These are phyloP conservation scores for Trichopoda pennipes DNA, from an alignment of 2,888 invertebrate species.

Conservation along the genomic window DNA sequence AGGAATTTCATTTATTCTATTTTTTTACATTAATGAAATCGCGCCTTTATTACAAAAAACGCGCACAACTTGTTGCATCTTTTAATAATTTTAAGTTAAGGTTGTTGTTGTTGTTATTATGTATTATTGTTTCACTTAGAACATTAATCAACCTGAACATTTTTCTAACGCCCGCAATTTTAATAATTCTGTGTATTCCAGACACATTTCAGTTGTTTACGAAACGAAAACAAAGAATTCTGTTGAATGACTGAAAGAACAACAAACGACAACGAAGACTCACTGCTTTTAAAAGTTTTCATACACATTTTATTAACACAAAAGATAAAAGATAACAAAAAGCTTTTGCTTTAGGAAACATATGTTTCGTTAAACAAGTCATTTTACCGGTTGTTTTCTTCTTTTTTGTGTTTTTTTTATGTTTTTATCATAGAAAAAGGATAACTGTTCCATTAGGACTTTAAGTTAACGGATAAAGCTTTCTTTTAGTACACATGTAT, in stretches of 20 bases:
- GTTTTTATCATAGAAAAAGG: background rate
- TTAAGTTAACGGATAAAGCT: constrained; percentile 26
- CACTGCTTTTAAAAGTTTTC: constrained; percentile 29
- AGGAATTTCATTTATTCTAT: no score
- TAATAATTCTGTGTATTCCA: constrained; percentile 28
- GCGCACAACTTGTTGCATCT: no score
- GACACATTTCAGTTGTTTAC: constrained; percentile 33
- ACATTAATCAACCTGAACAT: constrained; percentile 8
- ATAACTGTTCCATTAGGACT: background rate
- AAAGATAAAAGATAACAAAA: background rate
- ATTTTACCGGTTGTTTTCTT: constrained; percentile 52
- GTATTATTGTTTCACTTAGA: background rate
- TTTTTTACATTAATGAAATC: background rate
- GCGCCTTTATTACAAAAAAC: background rate
- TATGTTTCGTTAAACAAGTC: constrained; percentile 23
- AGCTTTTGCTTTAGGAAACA: constrained; percentile 15
- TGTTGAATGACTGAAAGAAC: constrained; percentile 32
- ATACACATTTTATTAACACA: background rate
- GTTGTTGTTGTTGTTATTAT: constrained; percentile 4
- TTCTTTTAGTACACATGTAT: constrained; percentile 6
- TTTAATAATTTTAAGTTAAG: background rate
- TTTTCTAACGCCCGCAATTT: constrained; percentile 29
- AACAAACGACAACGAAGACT: constrained; percentile 1
- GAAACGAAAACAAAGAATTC: constrained; percentile 43
- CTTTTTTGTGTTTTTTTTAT: no score